A percentile compares a stretch with the other conserved stretches of the same genome.
phyloP scores from a whole-genome alignment of 2,888 invertebrate genomes.

The Diaperis boleti region DNA sequence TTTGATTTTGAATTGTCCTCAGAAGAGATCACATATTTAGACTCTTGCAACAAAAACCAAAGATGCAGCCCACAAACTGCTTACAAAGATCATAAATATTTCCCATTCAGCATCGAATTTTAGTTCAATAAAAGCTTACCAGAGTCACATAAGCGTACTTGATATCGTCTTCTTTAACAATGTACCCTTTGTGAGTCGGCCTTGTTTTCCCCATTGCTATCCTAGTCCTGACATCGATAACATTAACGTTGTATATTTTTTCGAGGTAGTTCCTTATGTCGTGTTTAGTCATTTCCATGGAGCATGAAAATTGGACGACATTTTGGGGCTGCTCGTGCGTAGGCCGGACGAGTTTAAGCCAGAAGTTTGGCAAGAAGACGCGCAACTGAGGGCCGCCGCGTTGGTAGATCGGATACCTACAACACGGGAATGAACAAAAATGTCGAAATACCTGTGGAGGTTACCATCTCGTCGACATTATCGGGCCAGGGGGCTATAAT shows the following conservation, averaged over 20 bases:
- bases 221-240: slow-evolving; percentile 81
- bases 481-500: not conserved
- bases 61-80: slow-evolving; percentile 66
- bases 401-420: slow-evolving; percentile 91
- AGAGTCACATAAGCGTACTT: slow-evolving; percentile 84
- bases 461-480: slow-evolving; percentile 38
- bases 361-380: slow-evolving; percentile 95
- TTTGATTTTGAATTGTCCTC: slow-evolving; percentile 79
- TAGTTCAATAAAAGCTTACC: slow-evolving; percentile 68
- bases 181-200: slow-evolving; percentile 73
- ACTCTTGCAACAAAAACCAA: slow-evolving; percentile 78
- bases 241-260: slow-evolving; percentile 92
- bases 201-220: slow-evolving; percentile 79
- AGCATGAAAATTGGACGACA: slow-evolving; percentile 88
- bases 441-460: too few relatives aligned
- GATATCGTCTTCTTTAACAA: slow-evolving; percentile 85
- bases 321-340: slow-evolving; percentile 78
- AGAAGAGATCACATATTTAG: slow-evolving; percentile 77
- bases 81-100: slow-evolving; percentile 62
- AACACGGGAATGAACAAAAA: too few relatives aligned
- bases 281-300: slow-evolving; percentile 91
- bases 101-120: slow-evolving; percentile 56
- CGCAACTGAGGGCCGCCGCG: slow-evolving; percentile 94
- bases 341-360: slow-evolving; percentile 91
- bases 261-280: slow-evolving; percentile 95